These are phyloP conservation scores for Heliothis peltigera DNA, from an alignment of 2,888 invertebrate genomes.

Conservation along the genomic window DNA sequence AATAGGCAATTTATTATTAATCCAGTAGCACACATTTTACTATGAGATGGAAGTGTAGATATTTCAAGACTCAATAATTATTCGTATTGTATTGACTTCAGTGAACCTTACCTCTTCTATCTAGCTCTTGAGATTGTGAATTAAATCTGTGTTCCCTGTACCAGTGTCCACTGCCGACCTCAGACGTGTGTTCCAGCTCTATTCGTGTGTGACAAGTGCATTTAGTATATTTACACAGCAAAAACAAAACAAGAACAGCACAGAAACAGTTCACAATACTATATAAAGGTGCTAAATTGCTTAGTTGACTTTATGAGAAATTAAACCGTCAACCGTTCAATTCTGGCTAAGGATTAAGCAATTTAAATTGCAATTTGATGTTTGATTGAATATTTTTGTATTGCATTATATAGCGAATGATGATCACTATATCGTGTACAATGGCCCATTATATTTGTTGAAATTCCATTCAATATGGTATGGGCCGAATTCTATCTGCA, in stretches of 20 bases:
- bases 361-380: constrained; percentile 42
- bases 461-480: constrained; percentile 38
- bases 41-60: constrained; percentile 36
- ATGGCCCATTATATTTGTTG: constrained; percentile 48
- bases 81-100: constrained; percentile 45
- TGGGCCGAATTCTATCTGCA: constrained; percentile 7
- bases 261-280: constrained; percentile 69
- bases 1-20: background rate
- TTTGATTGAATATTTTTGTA: constrained; percentile 40
- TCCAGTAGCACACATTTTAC: constrained; percentile 10
- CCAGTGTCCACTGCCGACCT: constrained; percentile 91
- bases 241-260: constrained; percentile 82
- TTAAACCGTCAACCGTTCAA: constrained; percentile 42
- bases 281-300: constrained; percentile 22
- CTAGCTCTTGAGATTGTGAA: constrained; percentile 91
- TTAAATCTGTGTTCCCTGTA: constrained; percentile 92
- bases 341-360: constrained; percentile 41
- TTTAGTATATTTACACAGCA: constrained; percentile 89
- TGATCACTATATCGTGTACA: constrained; percentile 34
- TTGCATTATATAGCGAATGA: constrained; percentile 44
- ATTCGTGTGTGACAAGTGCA: constrained; percentile 86
- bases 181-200: constrained; percentile 89
- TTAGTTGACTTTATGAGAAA: constrained; percentile 28
- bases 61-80: constrained; percentile 26
- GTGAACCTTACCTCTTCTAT: constrained; percentile 86